Evolutionary conservation across 2,888 invertebrate genomes (phyloP).

Genomic region (Thumatha senex): DNA sequence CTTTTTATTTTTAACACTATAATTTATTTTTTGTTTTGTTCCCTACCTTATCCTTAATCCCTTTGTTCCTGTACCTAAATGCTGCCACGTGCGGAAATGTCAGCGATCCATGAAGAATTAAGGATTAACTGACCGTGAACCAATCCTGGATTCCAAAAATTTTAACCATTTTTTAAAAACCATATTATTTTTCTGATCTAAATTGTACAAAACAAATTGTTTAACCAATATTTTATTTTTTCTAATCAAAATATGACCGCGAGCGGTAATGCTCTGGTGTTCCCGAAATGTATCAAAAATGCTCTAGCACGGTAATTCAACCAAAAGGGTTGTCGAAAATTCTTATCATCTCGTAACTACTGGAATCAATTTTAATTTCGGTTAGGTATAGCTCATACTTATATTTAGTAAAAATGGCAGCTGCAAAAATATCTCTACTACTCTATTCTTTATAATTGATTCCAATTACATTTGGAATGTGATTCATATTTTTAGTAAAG

Average conservation of each 20-base stretch:
- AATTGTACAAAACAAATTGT: conserved; percentile 9
- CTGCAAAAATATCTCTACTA: not conserved
- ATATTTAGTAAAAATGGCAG: not conserved
- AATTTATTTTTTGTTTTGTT: conserved; percentile 41
- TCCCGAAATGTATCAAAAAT: not conserved
- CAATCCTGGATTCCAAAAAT: conserved; percentile 6
- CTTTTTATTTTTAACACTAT: conserved; percentile 43
- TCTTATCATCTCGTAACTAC: no score
- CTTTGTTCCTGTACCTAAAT: conserved; percentile 26
- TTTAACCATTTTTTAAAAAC: conserved; percentile 10
- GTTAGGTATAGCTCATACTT: no score
- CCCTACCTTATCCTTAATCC: conserved; percentile 37
- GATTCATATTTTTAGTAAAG: conserved; percentile 18
- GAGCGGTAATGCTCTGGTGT: conserved; percentile 3
- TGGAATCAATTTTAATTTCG: not conserved
- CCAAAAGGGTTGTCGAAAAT: no score
- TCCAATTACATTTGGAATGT: not conserved
- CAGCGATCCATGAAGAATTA: conserved; percentile 14
- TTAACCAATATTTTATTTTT: not conserved
- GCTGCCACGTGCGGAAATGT: conserved; percentile 47
- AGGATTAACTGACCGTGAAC: conserved; percentile 13
- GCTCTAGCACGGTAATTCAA: not conserved
- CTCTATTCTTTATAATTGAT: not conserved
- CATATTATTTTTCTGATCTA: conserved; percentile 4
- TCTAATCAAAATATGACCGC: not conserved